Conservation (phyloP, 2,888 invertebrate genomes). For the Eupithecia abbreviata region DNA sequence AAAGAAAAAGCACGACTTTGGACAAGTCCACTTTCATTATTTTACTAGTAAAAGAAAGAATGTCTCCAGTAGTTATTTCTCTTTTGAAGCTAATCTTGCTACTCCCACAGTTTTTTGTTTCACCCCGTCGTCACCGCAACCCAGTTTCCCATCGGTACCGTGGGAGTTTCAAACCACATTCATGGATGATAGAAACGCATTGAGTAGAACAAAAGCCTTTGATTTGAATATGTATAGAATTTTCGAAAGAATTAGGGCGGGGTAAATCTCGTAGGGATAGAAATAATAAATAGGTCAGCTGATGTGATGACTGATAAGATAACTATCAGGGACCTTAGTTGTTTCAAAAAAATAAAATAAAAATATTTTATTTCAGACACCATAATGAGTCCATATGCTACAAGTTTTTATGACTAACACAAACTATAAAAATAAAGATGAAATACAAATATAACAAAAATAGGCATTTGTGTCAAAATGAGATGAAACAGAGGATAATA, state of each 20-base stretch:
- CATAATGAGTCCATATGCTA: too few species aligned
- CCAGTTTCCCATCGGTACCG: constrained; percentile 23
- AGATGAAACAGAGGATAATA: too few species aligned
- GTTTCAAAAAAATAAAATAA: too few species aligned
- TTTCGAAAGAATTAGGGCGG: neutral
- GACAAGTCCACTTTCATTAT: neutral
- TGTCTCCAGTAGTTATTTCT: neutral
- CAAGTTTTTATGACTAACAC: too few species aligned
- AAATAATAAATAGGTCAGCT: neutral
- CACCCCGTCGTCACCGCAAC: constrained; percentile 10
- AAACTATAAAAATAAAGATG: too few species aligned
- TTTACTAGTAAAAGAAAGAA: neutral
- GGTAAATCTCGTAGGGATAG: neutral
- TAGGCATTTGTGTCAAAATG: too few species aligned
- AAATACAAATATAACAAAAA: too few species aligned
- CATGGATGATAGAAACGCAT: constrained; percentile 1
- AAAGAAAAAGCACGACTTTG: neutral
- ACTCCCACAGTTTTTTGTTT: neutral
- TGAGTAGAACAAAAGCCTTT: neutral
- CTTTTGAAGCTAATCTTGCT: neutral
- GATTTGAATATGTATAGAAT: neutral
- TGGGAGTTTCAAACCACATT: constrained; percentile 25
- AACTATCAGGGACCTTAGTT: too few species aligned
- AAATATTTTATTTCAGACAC: too few species aligned
- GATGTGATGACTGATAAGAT: too few species aligned